Conservation (phyloP, 2,113 vertebrate genomes). For the Eudyptes chrysolophus region DNA sequence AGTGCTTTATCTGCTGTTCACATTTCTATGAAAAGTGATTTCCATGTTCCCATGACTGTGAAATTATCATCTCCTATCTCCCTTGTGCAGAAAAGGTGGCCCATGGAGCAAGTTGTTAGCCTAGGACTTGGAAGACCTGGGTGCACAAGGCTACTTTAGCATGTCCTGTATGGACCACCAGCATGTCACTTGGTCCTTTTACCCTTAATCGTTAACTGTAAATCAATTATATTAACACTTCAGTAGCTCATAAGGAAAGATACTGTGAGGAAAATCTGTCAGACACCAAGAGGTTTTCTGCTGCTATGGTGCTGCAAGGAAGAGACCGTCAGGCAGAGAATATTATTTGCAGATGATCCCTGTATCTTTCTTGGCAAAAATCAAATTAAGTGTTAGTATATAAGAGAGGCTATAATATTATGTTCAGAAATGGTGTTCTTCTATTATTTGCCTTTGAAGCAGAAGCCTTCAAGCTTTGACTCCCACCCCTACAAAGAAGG, state of each 20-base stretch:
- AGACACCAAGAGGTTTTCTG: background rate
- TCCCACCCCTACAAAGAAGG: background rate
- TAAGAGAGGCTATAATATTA: background rate
- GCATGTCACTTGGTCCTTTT: background rate
- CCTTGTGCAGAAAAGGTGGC: background rate
- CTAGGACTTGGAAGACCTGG: background rate
- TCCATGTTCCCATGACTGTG: background rate
- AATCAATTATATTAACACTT: background rate
- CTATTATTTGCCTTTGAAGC: background rate
- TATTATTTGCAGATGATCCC: background rate
- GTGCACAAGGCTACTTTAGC: background rate
- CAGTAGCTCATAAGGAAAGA: background rate
- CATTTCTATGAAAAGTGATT: background rate
- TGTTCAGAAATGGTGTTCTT: background rate
- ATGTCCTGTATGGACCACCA: background rate
- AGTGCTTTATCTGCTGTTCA: background rate
- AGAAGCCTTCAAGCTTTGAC: slow-evolving; percentile 14
- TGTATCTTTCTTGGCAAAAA: background rate
- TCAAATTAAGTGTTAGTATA: background rate
- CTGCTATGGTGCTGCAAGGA: background rate
- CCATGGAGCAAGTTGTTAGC: background rate
- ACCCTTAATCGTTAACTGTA: background rate
- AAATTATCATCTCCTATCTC: background rate
- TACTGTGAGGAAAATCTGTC: background rate
- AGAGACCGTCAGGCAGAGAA: background rate